phyloP scores from a whole-genome alignment of 2,113 vertebrate genomes.

The Brachyistius frenatus region DNA sequence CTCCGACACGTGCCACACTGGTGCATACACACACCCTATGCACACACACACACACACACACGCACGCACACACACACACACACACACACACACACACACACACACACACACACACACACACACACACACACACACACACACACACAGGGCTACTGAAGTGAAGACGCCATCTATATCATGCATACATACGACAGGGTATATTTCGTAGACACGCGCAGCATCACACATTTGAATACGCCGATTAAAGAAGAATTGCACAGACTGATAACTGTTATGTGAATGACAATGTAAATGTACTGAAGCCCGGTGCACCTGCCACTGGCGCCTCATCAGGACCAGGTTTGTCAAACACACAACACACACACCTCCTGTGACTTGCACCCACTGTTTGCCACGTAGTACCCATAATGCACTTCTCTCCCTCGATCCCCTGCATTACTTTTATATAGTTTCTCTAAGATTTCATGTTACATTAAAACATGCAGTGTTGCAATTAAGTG shows the following conservation, averaged over 20 bases:
- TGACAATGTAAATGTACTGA: background rate
- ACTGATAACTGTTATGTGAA: background rate
- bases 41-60: conserved; percentile 41
- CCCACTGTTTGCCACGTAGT: background rate
- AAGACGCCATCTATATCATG: background rate
- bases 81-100: conserved; percentile 13
- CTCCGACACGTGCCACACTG: conserved; percentile 83
- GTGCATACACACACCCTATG: conserved; percentile 64
- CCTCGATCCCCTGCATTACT: background rate
- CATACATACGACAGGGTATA: too few species aligned
- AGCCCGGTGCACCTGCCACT: background rate
- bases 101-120: conserved; percentile 3
- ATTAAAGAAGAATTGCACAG: background rate
- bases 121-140: background rate
- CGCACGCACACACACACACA: background rate
- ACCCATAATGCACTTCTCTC: background rate
- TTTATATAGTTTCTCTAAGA: background rate
- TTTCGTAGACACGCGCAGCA: background rate
- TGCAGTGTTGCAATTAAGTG: background rate
- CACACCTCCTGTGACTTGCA: conserved; percentile 27
- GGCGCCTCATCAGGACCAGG: background rate
- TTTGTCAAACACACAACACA: conserved; percentile 13
- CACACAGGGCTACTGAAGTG: background rate
- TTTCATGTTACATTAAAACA: background rate
- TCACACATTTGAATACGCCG: background rate